Percentiles rank a stretch among this genome's conserved stretches.
phyloP scores from a whole-genome alignment of 2,113 vertebrate species.

The Elephas maximus region DNA sequence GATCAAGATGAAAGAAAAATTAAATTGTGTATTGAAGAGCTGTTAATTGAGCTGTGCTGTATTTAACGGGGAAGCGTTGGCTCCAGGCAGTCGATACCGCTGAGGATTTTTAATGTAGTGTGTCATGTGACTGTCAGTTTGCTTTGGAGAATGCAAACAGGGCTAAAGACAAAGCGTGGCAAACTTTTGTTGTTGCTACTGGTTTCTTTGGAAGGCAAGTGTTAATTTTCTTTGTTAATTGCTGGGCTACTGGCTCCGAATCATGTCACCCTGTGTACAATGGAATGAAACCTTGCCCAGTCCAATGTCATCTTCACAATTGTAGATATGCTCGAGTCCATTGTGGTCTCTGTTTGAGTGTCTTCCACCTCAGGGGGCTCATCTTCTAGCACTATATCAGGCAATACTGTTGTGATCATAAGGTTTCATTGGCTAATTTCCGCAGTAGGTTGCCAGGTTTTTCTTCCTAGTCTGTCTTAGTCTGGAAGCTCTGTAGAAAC shows the following conservation, averaged over 20 bases:
- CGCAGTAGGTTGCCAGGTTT: background rate
- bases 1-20: conserved; percentile 95
- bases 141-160: conserved; percentile 88
- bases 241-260: background rate
- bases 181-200: conserved; percentile 77
- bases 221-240: background rate
- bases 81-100: conserved; percentile 88
- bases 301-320: no score
- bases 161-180: conserved; percentile 77
- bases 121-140: conserved; percentile 88
- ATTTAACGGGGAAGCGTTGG: conserved; percentile 90
- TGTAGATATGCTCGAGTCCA: background rate
- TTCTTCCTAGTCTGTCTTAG: background rate
- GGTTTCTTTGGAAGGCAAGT: conserved; percentile 51
- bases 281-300: background rate
- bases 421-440: background rate
- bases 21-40: conserved; percentile 93
- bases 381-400: no score
- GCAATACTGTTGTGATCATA: no score
- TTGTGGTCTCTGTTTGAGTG: background rate
- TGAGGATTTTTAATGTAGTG: conserved; percentile 89
- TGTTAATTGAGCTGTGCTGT: conserved; percentile 93
- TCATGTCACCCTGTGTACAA: background rate
- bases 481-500: background rate
- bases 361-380: no score